phyloP scores from a whole-genome alignment of 30 jellyfish, hydroid and myxozoan genomes.

The Rhopilema esculentum region DNA sequence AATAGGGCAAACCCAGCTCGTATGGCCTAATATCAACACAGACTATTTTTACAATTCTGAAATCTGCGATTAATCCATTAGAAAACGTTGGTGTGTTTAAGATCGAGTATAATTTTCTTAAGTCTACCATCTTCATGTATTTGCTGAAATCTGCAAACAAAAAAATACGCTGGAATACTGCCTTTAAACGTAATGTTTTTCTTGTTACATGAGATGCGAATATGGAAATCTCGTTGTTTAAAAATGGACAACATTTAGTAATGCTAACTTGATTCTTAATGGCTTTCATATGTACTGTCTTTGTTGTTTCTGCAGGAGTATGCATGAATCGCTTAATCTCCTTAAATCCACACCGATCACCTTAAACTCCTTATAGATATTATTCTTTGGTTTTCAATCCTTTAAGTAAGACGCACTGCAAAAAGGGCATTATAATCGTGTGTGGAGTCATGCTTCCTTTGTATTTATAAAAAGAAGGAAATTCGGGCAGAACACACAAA shows the following conservation, averaged over 20 bases:
- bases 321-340: slow-evolving; percentile 19
- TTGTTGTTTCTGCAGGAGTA: slow-evolving; percentile 12
- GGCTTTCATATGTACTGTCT: slow-evolving; percentile 9
- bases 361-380: slow-evolving; percentile 8
- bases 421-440: slow-evolving; percentile 15
- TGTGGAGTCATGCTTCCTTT: slow-evolving; percentile 18
- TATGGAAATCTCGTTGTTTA: not conserved
- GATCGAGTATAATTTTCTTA: not conserved
- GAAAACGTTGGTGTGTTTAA: not conserved
- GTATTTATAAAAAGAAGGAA: slow-evolving; percentile 27
- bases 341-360: slow-evolving; percentile 16
- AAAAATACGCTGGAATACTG: not conserved
- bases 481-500: slow-evolving; percentile 43
- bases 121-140: not conserved
- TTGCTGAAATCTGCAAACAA: not conserved
- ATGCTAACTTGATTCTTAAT: not conserved
- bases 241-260: not conserved
- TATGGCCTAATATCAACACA: not conserved
- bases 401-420: slow-evolving; percentile 20
- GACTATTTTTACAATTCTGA: not conserved
- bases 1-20: not conserved
- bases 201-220: not conserved
- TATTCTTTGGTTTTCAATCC: slow-evolving; percentile 16
- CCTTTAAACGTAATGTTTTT: not conserved
- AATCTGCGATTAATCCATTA: not conserved